phyloP scores from a whole-genome alignment of 1,140 invertebrate species.

The Dendroctonus ponderosae region DNA sequence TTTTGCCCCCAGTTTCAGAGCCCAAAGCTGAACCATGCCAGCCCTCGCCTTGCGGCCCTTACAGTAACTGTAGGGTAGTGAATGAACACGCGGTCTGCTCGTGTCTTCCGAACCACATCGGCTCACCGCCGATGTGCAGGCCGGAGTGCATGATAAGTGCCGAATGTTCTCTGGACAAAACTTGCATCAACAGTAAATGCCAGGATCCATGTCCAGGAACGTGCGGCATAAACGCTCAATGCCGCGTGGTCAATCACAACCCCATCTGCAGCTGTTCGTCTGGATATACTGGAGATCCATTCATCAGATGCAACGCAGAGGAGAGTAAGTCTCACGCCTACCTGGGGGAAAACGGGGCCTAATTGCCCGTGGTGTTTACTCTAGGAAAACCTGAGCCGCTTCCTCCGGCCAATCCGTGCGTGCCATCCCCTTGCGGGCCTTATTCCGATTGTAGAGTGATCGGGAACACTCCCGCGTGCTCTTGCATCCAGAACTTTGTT shows the following conservation, averaged over 20 bases:
- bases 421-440: slow-evolving; percentile 65
- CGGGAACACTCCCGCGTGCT: slow-evolving; percentile 61
- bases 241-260: slow-evolving; percentile 66
- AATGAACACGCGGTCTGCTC: slow-evolving; percentile 65
- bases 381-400: slow-evolving; percentile 45
- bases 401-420: slow-evolving; percentile 56
- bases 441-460: slow-evolving; percentile 62
- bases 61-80: slow-evolving; percentile 61
- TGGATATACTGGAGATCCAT: slow-evolving; percentile 72
- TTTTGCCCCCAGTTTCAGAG: slow-evolving; percentile 47
- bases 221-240: slow-evolving; percentile 68
- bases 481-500: slow-evolving; percentile 59
- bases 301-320: slow-evolving; percentile 60
- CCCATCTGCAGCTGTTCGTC: slow-evolving; percentile 66
- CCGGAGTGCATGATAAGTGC: slow-evolving; percentile 64
- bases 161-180: slow-evolving; percentile 59
- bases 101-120: slow-evolving; percentile 60
- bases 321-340: slow-evolving; percentile 53
- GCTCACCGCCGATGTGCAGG: slow-evolving; percentile 61
- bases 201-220: slow-evolving; percentile 62
- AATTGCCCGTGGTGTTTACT: no score
- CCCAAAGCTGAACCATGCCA: slow-evolving; percentile 59
- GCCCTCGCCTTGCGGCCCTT: slow-evolving; percentile 71
- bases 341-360: background rate
- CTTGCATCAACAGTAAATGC: slow-evolving; percentile 63